phyloP scores from a whole-genome alignment of 2,113 vertebrate species.

The Menura novaehollandiae region DNA sequence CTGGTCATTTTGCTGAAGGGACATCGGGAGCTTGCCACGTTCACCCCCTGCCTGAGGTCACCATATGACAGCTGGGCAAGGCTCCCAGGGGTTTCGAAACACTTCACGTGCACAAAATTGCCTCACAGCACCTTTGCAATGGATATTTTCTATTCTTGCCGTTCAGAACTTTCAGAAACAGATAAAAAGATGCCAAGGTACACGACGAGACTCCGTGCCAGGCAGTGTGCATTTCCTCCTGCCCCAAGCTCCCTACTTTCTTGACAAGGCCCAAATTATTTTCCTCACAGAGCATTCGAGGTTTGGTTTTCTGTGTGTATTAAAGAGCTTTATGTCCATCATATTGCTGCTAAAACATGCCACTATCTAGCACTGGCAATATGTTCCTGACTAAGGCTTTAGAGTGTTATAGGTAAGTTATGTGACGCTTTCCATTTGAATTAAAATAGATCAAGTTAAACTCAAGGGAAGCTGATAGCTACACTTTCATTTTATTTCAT shows the following conservation, averaged over 20 bases:
- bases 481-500: constrained; percentile 16
- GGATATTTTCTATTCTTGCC: background rate
- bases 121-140: background rate
- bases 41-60: background rate
- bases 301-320: background rate
- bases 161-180: background rate
- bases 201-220: fast-evolving
- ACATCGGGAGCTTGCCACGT: fast-evolving
- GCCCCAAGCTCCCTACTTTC: background rate
- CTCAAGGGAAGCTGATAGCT: constrained; percentile 12
- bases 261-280: background rate
- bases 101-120: background rate
- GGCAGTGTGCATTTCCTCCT: background rate
- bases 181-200: background rate
- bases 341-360: background rate
- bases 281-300: background rate
- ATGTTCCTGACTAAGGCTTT: constrained; percentile 15
- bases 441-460: constrained; percentile 48
- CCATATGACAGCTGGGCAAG: background rate
- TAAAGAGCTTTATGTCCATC: background rate
- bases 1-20: background rate
- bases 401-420: constrained; percentile 22
- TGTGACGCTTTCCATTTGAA: constrained; percentile 25
- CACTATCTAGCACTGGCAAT: background rate
- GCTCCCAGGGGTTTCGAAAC: background rate